These are phyloP conservation scores for Astyanax mexicanus DNA, from an alignment of 2,797 vertebrate species.

Conservation along the genomic window DNA sequence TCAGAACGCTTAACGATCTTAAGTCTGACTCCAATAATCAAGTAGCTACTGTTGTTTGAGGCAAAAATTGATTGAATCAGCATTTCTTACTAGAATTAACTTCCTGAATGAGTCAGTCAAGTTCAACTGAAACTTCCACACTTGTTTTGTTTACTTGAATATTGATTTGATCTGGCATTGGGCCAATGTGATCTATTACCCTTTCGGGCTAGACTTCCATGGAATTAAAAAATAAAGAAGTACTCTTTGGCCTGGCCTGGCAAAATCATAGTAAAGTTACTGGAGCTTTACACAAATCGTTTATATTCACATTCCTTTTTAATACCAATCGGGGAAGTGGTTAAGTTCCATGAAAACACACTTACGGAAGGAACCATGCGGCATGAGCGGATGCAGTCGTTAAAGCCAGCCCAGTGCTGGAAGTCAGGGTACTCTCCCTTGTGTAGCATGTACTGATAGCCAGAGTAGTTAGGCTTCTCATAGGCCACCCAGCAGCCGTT, in stretches of 20 bases:
- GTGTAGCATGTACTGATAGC: constrained; percentile 83
- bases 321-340: neutral
- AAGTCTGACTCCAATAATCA: constrained; percentile 60
- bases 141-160: neutral
- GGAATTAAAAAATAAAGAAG: neutral
- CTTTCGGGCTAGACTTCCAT: neutral
- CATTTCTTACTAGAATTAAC: neutral
- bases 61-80: too few species aligned
- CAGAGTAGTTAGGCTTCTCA: constrained; percentile 78
- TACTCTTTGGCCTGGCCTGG: neutral
- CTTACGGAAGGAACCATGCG: constrained; percentile 81
- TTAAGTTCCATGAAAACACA: constrained; percentile 31
- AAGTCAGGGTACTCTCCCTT: constrained; percentile 82
- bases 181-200: neutral
- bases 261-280: neutral
- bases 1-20: constrained; percentile 77
- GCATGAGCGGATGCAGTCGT: constrained; percentile 83
- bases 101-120: neutral
- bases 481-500: constrained; percentile 81
- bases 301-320: neutral
- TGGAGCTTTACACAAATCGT: neutral
- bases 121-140: neutral
- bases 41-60: constrained; percentile 57
- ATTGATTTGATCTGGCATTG: constrained; percentile 5
- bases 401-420: constrained; percentile 82